These are phyloP conservation scores for Adelphocoris suturalis DNA, from an alignment of 2,888 invertebrate genomes.

Conservation along the genomic window DNA sequence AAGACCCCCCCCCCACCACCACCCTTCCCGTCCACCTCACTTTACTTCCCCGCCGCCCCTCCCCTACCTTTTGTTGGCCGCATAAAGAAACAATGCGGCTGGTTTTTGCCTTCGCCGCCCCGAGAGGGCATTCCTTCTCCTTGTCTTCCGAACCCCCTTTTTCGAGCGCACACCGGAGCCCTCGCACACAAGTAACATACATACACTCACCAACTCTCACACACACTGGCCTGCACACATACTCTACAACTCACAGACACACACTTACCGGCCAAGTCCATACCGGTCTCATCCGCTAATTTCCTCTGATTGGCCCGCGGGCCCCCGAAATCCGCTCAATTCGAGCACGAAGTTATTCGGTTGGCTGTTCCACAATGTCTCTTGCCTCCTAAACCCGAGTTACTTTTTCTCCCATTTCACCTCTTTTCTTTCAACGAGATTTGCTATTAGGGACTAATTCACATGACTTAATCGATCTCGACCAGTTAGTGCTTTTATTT, in stretches of 20 bases:
- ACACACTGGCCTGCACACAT: not conserved
- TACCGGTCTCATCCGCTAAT: constrained; percentile 41
- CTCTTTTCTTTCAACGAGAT: not conserved
- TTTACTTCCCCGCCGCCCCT: no score
- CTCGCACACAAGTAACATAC: no score
- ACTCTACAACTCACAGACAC: not conserved
- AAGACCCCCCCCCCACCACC: not conserved
- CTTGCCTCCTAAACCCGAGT: not conserved
- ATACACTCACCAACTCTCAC: not conserved
- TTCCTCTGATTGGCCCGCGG: constrained; percentile 11
- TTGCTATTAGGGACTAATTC: not conserved
- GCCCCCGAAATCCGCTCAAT: not conserved
- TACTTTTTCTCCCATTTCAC: not conserved
- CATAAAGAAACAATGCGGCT: constrained; percentile 39
- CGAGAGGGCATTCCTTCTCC: constrained; percentile 22
- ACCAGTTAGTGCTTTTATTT: not conserved
- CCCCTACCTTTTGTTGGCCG: not conserved
- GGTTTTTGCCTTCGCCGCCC: not conserved
- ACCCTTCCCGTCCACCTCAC: no score
- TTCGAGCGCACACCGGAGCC: not conserved
- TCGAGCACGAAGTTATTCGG: not conserved
- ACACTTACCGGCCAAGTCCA: not conserved
- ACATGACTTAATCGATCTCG: constrained; percentile 29
- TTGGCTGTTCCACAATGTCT: not conserved
- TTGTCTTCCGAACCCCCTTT: not conserved